A percentile compares a stretch with the other conserved stretches of the same genome.
phyloP scores from a whole-genome alignment of 2,797 vertebrate species.

The Podargus strigoides region DNA sequence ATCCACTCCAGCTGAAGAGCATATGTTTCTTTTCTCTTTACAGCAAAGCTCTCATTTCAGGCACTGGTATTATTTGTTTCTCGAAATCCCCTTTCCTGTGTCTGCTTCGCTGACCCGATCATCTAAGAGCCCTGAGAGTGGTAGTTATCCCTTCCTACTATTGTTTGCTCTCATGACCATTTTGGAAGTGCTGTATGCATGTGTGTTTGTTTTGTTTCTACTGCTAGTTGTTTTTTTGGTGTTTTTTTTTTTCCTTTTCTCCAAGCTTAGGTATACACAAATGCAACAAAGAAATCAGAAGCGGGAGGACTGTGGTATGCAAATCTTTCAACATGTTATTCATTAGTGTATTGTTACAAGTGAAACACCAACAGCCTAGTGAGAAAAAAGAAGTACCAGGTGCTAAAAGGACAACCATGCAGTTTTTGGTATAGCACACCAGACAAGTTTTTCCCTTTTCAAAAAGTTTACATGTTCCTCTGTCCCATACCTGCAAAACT shows the following conservation, averaged over 20 bases:
- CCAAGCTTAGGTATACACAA: constrained; percentile 32
- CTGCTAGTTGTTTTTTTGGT: not conserved
- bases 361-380: constrained; percentile 30
- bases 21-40: constrained; percentile 37
- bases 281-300: constrained; percentile 49
- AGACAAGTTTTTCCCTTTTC: not conserved
- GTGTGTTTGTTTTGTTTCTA: constrained; percentile 38
- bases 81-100: not conserved
- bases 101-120: not conserved
- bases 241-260: not conserved
- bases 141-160: not conserved
- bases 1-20: constrained; percentile 24
- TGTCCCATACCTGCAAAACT: not conserved
- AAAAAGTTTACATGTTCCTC: not conserved
- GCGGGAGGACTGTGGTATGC: constrained; percentile 5
- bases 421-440: not conserved
- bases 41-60: constrained; percentile 41
- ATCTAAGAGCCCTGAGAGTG: constrained; percentile 30
- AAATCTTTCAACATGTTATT: constrained; percentile 62
- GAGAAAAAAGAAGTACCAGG: constrained; percentile 68
- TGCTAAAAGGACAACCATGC: constrained; percentile 48
- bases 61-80: constrained; percentile 22
- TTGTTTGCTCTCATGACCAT: constrained; percentile 19
- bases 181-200: constrained; percentile 21
- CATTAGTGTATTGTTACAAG: constrained; percentile 67